phyloP scores from a whole-genome alignment of 2,113 vertebrate species.

The Mandrillus leucophaeus region DNA sequence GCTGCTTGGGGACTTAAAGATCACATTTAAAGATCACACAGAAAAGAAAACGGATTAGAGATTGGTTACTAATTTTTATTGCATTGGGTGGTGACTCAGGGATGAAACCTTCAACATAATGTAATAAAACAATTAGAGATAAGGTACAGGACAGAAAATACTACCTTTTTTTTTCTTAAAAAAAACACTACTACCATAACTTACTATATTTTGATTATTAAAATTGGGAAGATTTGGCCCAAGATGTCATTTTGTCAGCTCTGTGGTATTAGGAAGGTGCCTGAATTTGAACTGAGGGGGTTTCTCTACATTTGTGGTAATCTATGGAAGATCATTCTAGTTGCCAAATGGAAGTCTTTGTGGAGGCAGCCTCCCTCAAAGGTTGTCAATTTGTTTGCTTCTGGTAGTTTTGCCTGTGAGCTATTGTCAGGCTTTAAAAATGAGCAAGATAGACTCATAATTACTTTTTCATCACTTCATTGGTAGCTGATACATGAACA shows the following conservation, averaged over 20 bases:
- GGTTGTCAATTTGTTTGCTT: conserved; percentile 40
- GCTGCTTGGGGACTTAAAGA: conserved; percentile 48
- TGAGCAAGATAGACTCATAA: neutral
- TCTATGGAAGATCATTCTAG: neutral
- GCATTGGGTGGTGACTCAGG: neutral
- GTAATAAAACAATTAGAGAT: conserved; percentile 40
- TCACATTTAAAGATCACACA: conserved; percentile 41
- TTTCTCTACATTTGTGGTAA: conserved; percentile 7
- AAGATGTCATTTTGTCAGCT: neutral
- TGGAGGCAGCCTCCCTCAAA: neutral
- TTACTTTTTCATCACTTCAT: neutral
- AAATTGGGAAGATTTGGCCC: neutral
- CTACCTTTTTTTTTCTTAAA: neutral
- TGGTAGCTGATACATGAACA: conserved; percentile 33
- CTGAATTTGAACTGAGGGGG: neutral
- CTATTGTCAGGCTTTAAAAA: neutral
- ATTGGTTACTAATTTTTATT: conserved; percentile 62
- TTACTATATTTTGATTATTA: conserved; percentile 35
- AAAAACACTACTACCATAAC: neutral
- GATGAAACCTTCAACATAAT: conserved; percentile 44
- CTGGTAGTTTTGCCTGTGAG: conserved; percentile 16
- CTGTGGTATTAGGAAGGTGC: conserved; percentile 2
- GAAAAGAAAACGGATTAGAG: conserved; percentile 58
- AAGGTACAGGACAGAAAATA: conserved; percentile 2
- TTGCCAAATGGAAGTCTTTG: neutral